Base-by-base conservation (phyloP, 1,140 invertebrate species). In the Goniozus legneri region DNA sequence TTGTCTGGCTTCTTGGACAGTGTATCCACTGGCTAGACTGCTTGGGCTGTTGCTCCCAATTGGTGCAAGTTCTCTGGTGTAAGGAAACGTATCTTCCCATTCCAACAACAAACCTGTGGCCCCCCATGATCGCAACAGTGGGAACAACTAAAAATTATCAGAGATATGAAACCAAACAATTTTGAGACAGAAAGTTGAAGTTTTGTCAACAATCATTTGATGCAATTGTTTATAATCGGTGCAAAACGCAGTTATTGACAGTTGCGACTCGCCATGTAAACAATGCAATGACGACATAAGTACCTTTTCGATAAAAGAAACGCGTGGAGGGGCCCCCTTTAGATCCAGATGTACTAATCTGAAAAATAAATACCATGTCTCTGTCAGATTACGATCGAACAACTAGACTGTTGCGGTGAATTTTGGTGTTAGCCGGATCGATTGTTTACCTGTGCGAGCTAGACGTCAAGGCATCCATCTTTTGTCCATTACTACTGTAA, bases 71-170 rank as follows among this genome's bases (percentile, higher is more conserved):
- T 84, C 78, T 42, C 81, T 83, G 13, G 68, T 76, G 67, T 89
- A 95, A 1, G 93, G 92, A 71, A 95, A 95, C 61, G 91, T 93
- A 58, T 97, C 92, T 73, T 95, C 92, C 87, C 92, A 96, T 77
- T 95, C 92, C 31, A 96, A 41, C 7, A 97, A 75, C 13, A 95
- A 63, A 7, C 91, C 91, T 34, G 88, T 94, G 0, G 85, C 87
- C 62, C 89, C 85, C 82, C 84, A 82, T 78, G 80, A 67, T 71
- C 79, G 76, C 18, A 82, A 62, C 12, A 77, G 56, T 18, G 81
- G 74, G 56, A 84, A 78, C 34, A 85, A 71, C 82, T 84, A 48
- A 27, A 72, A n/a, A n/a, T n/a, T n/a, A n/a, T n/a, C n/a, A n/a
- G n/a, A n/a, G n/a, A n/a, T n/a, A 64, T 52, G 53, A 35, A 45